phyloP scores from a whole-genome alignment of 2,113 vertebrate genomes.

The Grammomys dolichurus region DNA sequence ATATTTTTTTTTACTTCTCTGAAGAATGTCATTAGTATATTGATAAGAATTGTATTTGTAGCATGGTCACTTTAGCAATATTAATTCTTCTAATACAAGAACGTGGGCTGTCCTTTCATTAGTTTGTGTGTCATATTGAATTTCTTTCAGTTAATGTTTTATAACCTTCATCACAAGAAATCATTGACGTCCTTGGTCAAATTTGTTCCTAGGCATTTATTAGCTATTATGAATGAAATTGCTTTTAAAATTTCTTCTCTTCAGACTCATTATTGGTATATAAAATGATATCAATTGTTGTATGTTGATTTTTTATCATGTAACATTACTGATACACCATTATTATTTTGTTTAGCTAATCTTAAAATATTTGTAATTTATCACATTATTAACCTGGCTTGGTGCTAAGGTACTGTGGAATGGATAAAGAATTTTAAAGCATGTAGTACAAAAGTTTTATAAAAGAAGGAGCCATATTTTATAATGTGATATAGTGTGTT shows the following conservation, averaged over 20 bases:
- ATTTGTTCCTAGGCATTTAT: background rate
- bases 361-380: slow-evolving; percentile 46
- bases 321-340: background rate
- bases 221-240: background rate
- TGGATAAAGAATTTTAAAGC: background rate
- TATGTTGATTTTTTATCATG: background rate
- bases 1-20: background rate
- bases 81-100: background rate
- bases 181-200: background rate
- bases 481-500: slow-evolving; percentile 17
- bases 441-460: background rate
- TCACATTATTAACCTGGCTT: background rate
- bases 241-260: background rate
- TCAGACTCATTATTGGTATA: background rate
- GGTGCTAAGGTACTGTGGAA: background rate
- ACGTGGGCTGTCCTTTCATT: background rate
- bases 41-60: background rate
- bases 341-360: slow-evolving; percentile 29
- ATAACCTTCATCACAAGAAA: background rate
- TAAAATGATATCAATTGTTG: background rate
- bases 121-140: background rate
- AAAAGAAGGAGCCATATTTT: slow-evolving; percentile 25
- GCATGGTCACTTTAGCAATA: background rate
- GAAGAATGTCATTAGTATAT: background rate
- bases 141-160: slow-evolving; percentile 11